phyloP scores from a whole-genome alignment of 2,113 vertebrate genomes.

The Elachura formosa region DNA sequence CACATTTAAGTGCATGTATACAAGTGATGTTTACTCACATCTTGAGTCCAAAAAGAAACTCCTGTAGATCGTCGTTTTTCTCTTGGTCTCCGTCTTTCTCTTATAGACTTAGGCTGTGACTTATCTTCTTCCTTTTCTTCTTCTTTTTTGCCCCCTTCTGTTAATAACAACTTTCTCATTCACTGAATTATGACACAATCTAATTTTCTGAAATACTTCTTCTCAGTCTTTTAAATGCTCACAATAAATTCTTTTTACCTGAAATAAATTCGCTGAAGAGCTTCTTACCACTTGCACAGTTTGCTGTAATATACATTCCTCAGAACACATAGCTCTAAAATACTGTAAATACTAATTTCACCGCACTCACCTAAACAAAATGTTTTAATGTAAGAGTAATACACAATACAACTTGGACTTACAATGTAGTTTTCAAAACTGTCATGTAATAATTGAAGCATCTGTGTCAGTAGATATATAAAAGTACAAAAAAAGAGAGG shows the following conservation, averaged over 20 bases:
- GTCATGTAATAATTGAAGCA: not conserved
- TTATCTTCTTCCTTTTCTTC: slow-evolving; percentile 97
- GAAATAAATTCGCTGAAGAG: not conserved
- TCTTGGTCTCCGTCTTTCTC: slow-evolving; percentile 91
- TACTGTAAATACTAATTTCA: not conserved
- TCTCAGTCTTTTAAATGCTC: not conserved
- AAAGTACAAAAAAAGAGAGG: not conserved
- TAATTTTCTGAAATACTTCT: not conserved
- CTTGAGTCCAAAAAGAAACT: slow-evolving; percentile 91
- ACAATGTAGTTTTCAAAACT: not conserved
- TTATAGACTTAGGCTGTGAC: slow-evolving; percentile 91
- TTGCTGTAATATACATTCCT: not conserved
- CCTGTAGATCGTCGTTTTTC: slow-evolving; percentile 95
- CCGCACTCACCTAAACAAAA: not conserved
- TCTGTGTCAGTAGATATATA: not conserved
- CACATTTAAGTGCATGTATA: too few species aligned
- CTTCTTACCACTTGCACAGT: not conserved
- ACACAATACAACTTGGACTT: not conserved
- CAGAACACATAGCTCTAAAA: not conserved
- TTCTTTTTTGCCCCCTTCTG: slow-evolving; percentile 87
- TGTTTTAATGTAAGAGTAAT: not conserved
- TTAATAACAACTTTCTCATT: slow-evolving; percentile 39
- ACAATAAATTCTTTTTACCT: not conserved
- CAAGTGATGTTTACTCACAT: slow-evolving; percentile 73
- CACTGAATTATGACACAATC: not conserved